phyloP scores from a whole-genome alignment of 2,797 vertebrate species.

The Alcedo quadribrachys region DNA sequence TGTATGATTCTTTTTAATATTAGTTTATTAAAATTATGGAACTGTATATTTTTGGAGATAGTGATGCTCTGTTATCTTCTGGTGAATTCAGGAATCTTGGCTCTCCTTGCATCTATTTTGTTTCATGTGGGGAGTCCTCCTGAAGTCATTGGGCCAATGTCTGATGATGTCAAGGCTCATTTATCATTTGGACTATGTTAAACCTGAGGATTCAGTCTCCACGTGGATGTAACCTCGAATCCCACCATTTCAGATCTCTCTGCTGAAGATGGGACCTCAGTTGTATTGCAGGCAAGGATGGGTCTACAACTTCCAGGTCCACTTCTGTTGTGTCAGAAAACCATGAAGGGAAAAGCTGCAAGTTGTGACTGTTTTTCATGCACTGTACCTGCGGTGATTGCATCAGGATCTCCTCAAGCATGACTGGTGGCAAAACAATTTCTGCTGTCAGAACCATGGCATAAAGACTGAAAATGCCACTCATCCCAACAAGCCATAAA shows the following conservation, averaged over 20 bases:
- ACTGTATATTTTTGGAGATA: neutral
- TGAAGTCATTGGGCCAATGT: neutral
- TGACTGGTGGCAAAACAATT: neutral
- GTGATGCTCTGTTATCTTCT: neutral
- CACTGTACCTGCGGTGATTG: neutral
- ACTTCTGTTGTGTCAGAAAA: neutral
- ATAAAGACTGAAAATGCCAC: neutral
- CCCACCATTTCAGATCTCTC: neutral
- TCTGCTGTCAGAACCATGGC: neutral
- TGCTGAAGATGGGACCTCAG: neutral
- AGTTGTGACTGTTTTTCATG: fast-evolving
- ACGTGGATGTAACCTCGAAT: neutral
- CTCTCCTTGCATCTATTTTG: neutral
- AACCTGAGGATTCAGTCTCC: neutral
- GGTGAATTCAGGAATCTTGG: neutral
- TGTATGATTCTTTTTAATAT: neutral
- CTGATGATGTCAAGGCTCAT: neutral
- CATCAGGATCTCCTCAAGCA: neutral
- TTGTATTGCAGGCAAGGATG: neutral
- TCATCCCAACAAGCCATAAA: neutral
- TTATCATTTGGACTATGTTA: neutral
- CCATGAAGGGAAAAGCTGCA: neutral
- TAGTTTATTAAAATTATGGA: neutral
- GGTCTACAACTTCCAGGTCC: neutral
- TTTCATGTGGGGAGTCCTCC: neutral